Base-by-base conservation (phyloP, 2,797 vertebrate species). In the Girardinus metallicus region DNA sequence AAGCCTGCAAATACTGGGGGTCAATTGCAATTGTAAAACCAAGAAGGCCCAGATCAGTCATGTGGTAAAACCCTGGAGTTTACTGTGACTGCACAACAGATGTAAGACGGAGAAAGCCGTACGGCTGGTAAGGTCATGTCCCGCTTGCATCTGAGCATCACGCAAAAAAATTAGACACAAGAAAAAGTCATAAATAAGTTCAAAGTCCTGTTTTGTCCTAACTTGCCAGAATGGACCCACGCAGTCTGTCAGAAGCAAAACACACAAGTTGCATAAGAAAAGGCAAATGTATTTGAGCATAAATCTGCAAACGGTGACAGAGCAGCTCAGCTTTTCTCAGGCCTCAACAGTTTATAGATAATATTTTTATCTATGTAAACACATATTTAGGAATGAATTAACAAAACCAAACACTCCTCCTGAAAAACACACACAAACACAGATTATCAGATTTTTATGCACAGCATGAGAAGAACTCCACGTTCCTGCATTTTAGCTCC, bases 401-500 rank as follows among this genome's bases (percentile, higher is more conserved):
- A 83, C 73, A 75, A 76, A 90, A 78, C 78, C 46, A 85, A 80
- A 83, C 83, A 41, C 73, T 5, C 31, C 41, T 47, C 5, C 39
- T 15, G 23, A 74, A 21, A 47, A 26, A 36, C 49, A 72, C 68
- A 5, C 74, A 74, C 47, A 77, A 49, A 82, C 47, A 81, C 43
- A 57, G 51, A 86, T 60, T 73, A 57, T 55, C 73, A 23, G 57
- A 79, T 85, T 86, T 90, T 86, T 87, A 70, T 89, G 46, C 84
- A 82, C 75, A 81, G 89, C 75, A 85, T 77, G 80, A 80, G 76
- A 81, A 49, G 26, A 86, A 78, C 78, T 83, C 84, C 79, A 83
- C 75, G 86, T 89, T 92, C 87, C 85, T 90, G 83, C 91, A 90
- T 89, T 94, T 80, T 92, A 87, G 87, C 84, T 90, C 86, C 57